Conservation (phyloP, 2,113 vertebrate species). For the Syrmaticus mikado region DNA sequence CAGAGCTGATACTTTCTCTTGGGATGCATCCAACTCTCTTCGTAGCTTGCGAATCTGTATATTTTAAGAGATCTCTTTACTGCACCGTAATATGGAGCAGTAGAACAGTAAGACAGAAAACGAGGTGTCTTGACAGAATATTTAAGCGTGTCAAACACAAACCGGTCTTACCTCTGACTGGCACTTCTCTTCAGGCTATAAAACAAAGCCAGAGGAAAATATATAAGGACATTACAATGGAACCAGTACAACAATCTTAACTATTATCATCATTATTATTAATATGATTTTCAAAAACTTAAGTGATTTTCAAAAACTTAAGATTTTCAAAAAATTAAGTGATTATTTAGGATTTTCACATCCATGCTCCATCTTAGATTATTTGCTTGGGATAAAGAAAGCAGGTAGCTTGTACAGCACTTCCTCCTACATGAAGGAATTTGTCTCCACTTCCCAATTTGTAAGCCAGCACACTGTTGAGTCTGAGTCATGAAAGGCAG, state of each 20-base stretch:
- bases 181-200: slow-evolving; percentile 96
- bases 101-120: background rate
- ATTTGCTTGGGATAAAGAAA: background rate
- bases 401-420: background rate
- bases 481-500: accelerated
- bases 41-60: slow-evolving; percentile 93
- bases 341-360: background rate
- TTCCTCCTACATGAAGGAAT: background rate
- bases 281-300: background rate
- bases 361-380: background rate
- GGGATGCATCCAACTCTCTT: slow-evolving; percentile 94
- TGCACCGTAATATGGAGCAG: background rate
- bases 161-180: slow-evolving; percentile 92
- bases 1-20: slow-evolving; percentile 97
- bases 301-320: background rate
- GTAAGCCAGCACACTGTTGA: background rate
- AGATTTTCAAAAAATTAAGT: background rate
- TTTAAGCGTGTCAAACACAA: background rate
- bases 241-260: background rate
- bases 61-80: slow-evolving; percentile 18
- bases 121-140: background rate
- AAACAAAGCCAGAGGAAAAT: slow-evolving; percentile 7
- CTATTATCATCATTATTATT: no score
- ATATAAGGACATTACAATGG: background rate
- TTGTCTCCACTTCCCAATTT: background rate